Evolutionary conservation across 2,888 invertebrate species (phyloP), one percentile per base, ranked within the genome.

Genomic region (Drosophila limbata): DNA sequence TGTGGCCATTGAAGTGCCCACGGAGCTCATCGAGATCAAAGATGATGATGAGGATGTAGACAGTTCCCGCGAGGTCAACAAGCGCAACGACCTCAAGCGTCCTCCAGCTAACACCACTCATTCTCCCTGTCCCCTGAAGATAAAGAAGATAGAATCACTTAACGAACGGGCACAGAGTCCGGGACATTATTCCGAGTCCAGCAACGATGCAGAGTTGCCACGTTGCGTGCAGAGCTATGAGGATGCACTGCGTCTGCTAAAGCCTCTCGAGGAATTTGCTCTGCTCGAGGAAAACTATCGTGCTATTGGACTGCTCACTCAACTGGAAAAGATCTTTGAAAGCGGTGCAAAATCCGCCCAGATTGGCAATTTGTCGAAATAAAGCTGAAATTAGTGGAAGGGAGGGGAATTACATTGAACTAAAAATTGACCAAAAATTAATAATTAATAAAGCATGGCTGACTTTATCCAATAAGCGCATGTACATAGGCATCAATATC

Each of bases 251-350:
- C 87, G 85, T 17, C 64, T 91, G 37, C 80, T 92, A 0, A 90
- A 89, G 33, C 92, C 92, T 0, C 63, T 92, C 11, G 92, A 92
- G 47, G 92, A 92, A 4, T 92, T 91, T 40, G 91, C 88, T 0
- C 73, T 92, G 60, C 66, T 91, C 21, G 87, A 88, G 60, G 91
- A 91, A 50, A 91, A 92, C 61, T 91, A 89, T 74, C 88, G 92
- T 17, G 92, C 89, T 35, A 92, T 92, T 40, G 92, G 91, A 3
- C 70, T 92, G 33, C 83, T 92, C 21, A 80, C 90, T 3, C 92
- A 92, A 56, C 74, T 92, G 19, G 91, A 91, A 35, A 84, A 90
- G 47, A 81, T 91, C 31, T 90, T 92, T n/a, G 87, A 88, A 42
- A 78, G 75, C 44, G 59, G 72, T 13, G 47, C 37, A 31, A 68